phyloP scores from a whole-genome alignment of 1,140 invertebrate genomes.

The Globodera rostochiensis region DNA sequence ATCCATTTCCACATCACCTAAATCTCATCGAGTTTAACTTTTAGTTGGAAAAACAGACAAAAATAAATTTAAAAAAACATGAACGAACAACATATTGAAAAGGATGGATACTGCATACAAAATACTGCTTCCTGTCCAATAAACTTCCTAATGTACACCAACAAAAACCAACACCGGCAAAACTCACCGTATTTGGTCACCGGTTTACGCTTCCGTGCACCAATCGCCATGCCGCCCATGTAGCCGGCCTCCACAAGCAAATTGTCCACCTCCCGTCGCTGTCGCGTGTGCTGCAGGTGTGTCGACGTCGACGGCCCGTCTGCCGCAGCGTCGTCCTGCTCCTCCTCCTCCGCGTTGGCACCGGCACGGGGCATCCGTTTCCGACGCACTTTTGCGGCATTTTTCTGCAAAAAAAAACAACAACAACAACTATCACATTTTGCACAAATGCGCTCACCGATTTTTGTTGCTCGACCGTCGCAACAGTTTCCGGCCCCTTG shows the following conservation, averaged over 20 bases:
- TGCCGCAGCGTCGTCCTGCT: background rate
- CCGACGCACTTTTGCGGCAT: background rate
- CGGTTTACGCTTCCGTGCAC: slow-evolving; percentile 13
- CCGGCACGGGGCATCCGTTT: background rate
- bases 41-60: too few species aligned
- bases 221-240: slow-evolving; percentile 9
- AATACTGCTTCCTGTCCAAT: too few species aligned
- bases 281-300: background rate
- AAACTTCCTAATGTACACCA: too few species aligned
- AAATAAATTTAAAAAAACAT: too few species aligned
- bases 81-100: too few species aligned
- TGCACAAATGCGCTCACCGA: background rate
- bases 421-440: too few species aligned
- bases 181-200: slow-evolving; percentile 29
- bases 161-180: too few species aligned
- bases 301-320: background rate
- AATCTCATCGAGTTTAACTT: too few species aligned
- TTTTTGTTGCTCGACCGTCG: background rate
- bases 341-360: background rate
- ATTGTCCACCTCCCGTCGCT: slow-evolving; percentile 8
- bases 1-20: slow-evolving; percentile 17
- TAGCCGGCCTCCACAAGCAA: slow-evolving; percentile 11
- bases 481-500: background rate
- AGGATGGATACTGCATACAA: too few species aligned
- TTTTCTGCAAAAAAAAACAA: background rate